These are phyloP conservation scores for Paguma larvata DNA, from an alignment of 2,797 vertebrate species.

Conservation along the genomic window DNA sequence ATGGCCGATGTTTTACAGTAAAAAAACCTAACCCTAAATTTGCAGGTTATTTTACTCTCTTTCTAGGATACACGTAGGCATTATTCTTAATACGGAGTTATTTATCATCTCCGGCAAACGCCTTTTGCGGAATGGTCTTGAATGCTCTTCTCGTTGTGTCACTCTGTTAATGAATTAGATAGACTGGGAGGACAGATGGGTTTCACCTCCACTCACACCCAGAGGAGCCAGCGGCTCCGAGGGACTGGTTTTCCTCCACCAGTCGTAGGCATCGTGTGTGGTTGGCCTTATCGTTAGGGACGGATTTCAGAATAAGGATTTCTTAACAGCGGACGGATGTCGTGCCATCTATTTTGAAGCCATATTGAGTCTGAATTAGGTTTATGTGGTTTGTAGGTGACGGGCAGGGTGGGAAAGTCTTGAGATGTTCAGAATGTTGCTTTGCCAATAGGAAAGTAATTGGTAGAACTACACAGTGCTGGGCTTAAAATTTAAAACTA, in stretches of 20 bases:
- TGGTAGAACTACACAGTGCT: neutral
- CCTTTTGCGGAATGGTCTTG: neutral
- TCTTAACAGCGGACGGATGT: neutral
- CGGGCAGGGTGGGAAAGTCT: neutral
- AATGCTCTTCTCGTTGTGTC: neutral
- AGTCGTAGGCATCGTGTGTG: accelerated
- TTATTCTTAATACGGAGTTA: neutral
- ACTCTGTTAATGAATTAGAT: neutral
- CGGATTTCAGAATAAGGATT: neutral
- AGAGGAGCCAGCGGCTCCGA: neutral
- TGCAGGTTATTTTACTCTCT: neutral
- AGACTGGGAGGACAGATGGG: neutral
- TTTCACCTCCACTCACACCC: neutral
- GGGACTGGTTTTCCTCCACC: neutral
- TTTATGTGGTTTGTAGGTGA: neutral
- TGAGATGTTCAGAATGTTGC: neutral
- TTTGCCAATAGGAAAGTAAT: neutral
- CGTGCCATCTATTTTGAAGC: neutral
- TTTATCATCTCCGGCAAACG: neutral
- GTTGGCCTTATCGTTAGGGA: neutral
- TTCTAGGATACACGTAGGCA: neutral
- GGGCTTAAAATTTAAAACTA: neutral
- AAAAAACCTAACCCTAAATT: neutral
- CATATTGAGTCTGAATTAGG: neutral
- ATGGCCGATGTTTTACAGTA: neutral